Evolutionary conservation across 2,797 vertebrate species (phyloP), one percentile per base, ranked within the genome.

Genomic region (Cygnus olor): DNA sequence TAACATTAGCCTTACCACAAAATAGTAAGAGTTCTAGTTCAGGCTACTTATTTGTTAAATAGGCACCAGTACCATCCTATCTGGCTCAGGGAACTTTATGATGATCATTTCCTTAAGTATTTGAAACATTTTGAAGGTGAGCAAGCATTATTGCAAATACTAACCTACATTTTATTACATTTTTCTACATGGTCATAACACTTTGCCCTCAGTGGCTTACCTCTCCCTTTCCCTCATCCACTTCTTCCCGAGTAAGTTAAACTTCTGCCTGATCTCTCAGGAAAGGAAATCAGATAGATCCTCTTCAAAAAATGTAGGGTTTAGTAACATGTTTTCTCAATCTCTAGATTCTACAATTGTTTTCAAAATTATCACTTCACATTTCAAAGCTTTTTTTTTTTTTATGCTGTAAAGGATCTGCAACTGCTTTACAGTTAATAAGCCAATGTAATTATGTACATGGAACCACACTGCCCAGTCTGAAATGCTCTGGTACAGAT

Each of bases 401-500:
- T 24, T 64, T 57, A 22, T 42, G 42, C 32, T 40, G 21, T 21
- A 40, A 80, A 85, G n/a, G 42, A 58, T 49, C 42, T 42, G 19
- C n/a, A 85, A 68, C 32, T 76, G 58, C 47, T 78, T 68, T 32
- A 68, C 22, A 87, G 38, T 40, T 47, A 70, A 56, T n/a, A 85
- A 44, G 7, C 18, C 53, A 36, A 40, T 11, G 42, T 2, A 86
- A 91, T 61, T 2, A 51, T 5, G 32, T 63, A 69, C 0, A 0
- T 69, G 72, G 72, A 76, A 44, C 22, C 45, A 70, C 64, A 13
- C 9, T 54, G 64, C 28, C 61, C 32, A 44, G 22, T 47, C 53
- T 73, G 66, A 82, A 94, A 73, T 9, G 36, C 44, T 64, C 69
- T 49, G 34, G 4, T 47, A 38, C 44, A 44, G 40, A 58, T 40